Base-by-base conservation (phyloP, 2,797 vertebrate genomes). In the Apogon talboti region DNA sequence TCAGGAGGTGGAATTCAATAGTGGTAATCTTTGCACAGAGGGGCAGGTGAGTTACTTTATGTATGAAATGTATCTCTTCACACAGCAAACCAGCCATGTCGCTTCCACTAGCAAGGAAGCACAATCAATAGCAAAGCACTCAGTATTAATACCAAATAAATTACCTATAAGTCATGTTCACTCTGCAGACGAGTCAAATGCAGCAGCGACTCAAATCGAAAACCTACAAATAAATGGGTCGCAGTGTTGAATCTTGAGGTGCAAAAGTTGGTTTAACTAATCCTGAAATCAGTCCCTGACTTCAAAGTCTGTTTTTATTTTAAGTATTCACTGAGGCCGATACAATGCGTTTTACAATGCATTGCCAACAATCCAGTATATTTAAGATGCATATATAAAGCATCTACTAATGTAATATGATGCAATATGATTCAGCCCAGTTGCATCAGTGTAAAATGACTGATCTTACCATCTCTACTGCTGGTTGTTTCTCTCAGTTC, bases 21-120 rank as follows among this genome's bases (percentile, higher is more conserved):
- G 72, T 45, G 56, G 54, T 64, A 76, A 78, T 72, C 66, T 74
- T 71, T 57, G 59, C 57, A 42, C 68, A 53, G 62, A 73, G 62
- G 69, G 68, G 71, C 78, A 85, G 82, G 79, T 84, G 80, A 85
- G 68, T 82, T 76, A 63, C 70, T 82, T 75, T 83, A 70, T 82
- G 78, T 83, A 82, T 80, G 65, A 77, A 83, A 78, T 83, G 68
- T 68, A 62, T 60, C 63, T 75, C 66, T 78, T 78, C 64, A 71
- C 74, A 60, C 65, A 75, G 73, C 78, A 66, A 78, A 81, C 67
- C 69, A 66, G 73, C 78, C 42, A 51, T 63, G 74, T 73, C 11
- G 42, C 64, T 71, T 63, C 46, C 61, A 50, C 47, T 18, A 72
- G 77, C 63, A 54, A 41, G 14, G 58, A 71, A 33, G 65, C 35